These are phyloP conservation scores for Antheraea assamensis DNA, from an alignment of 2,888 invertebrate species.

Conservation along the genomic window DNA sequence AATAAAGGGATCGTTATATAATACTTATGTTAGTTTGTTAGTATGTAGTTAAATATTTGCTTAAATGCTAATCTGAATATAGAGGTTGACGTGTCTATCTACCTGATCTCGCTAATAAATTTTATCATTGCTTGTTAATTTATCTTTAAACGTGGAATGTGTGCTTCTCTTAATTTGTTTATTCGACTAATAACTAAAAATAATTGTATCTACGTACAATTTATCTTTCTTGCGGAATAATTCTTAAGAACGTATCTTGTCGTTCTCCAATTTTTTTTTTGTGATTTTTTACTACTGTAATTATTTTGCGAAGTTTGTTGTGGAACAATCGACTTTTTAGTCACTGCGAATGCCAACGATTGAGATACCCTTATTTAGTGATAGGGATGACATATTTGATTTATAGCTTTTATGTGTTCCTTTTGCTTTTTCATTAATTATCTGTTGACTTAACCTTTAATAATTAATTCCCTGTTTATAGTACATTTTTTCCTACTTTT, in stretches of 20 bases:
- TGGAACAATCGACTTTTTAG: too few species aligned
- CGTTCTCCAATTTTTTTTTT: not conserved
- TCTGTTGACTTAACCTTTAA: too few species aligned
- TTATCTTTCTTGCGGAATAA: not conserved
- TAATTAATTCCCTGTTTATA: too few species aligned
- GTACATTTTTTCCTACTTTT: too few species aligned
- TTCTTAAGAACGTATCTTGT: not conserved
- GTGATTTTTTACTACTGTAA: too few species aligned
- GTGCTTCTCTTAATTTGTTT: not conserved
- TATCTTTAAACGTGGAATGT: constrained; percentile 10
- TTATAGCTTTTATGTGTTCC: too few species aligned
- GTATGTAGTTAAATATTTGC: not conserved
- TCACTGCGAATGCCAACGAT: too few species aligned
- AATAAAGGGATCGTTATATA: not conserved
- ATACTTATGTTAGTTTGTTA: not conserved
- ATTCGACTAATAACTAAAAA: constrained; percentile 10
- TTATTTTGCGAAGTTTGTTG: too few species aligned
- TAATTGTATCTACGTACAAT: not conserved
- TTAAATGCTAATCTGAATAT: not conserved
- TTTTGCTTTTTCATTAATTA: too few species aligned
- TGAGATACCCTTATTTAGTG: too few species aligned
- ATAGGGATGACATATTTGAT: too few species aligned
- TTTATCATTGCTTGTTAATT: constrained; percentile 3
- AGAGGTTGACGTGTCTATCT: not conserved
- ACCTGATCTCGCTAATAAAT: constrained; percentile 7